phyloP scores from a whole-genome alignment of 2,888 invertebrate species.

The Leucophenga montana region DNA sequence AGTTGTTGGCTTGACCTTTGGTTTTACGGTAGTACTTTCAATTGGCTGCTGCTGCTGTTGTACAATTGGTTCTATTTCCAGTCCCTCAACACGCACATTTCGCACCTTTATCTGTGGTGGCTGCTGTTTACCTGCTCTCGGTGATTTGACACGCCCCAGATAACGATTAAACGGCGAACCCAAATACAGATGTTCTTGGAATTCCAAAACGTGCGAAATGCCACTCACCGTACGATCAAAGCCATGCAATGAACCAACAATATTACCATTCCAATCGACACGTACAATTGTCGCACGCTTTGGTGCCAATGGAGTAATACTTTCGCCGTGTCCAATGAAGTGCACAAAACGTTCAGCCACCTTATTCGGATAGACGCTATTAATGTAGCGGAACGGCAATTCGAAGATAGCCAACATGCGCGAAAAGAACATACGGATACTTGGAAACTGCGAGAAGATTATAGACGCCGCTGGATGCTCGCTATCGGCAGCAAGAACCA shows the following conservation, averaged over 20 bases:
- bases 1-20: slow-evolving; percentile 51
- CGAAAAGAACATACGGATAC: slow-evolving; percentile 78
- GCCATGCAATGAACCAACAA: slow-evolving; percentile 80
- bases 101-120: slow-evolving; percentile 63
- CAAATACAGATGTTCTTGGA: slow-evolving; percentile 78
- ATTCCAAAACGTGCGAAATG: slow-evolving; percentile 81
- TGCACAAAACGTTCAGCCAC: slow-evolving; percentile 78
- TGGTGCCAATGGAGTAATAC: slow-evolving; percentile 64
- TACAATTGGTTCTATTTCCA: slow-evolving; percentile 63
- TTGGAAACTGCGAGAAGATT: slow-evolving; percentile 78
- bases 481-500: slow-evolving; percentile 76
- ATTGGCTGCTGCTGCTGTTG: no score
- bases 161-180: slow-evolving; percentile 82
- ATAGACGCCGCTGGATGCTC: slow-evolving; percentile 76
- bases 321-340: slow-evolving; percentile 80
- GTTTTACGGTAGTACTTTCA: slow-evolving; percentile 48
- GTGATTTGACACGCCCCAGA: slow-evolving; percentile 78
- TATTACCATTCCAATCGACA: slow-evolving; percentile 81
- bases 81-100: slow-evolving; percentile 70
- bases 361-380: slow-evolving; percentile 80
- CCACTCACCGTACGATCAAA: slow-evolving; percentile 75
- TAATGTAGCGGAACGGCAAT: slow-evolving; percentile 78
- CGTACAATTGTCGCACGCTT: slow-evolving; percentile 77
- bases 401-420: slow-evolving; percentile 78
- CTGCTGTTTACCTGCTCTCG: slow-evolving; percentile 60